Base-by-base conservation (phyloP, 2,888 invertebrate genomes). In the Brachypterus glaber region DNA sequence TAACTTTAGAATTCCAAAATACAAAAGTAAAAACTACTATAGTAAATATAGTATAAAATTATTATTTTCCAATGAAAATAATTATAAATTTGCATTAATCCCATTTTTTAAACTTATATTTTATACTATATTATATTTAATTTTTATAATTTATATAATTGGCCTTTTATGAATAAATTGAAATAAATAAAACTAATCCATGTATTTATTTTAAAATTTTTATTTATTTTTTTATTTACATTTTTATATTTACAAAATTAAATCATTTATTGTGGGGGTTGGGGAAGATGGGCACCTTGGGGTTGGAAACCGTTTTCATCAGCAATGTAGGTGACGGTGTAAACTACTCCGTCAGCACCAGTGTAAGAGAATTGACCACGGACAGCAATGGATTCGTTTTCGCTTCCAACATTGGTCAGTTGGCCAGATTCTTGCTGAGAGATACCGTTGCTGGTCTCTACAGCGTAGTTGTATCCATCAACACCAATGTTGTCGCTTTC, bases 311-410 rank as follows among this genome's bases (percentile, higher is more conserved):
- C 76, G 48, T 74, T 75, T 44, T 77, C 75, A 46, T 76, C 75
- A 41, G 75, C 75, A 14, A 72, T 66, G 58, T 71, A 76, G 27
- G 67, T 74, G 40, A 81, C 74, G 3, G 73, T 71, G 54, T 77
- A 79, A 31, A 73, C 68, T 44, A 71, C 71, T 1, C 79, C 79
- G 50, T 79, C 76, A n/a, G 72, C 69, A 4, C 71, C 76, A n/a
- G 69, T 61, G 67, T 74, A 80, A 1, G 74, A 71, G 57, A 74
- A 73, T n/a, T 72, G 69, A 30, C 79, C 79, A 21, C 69, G 69
- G n/a, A 79, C 71, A 5, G 71, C 68, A 21, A 79, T 69, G 12
- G 76, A 71, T 53, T 76, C 74, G 39, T 77, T 72, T 24, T 79
- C 77, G 2, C 72, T 73, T 5, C 78, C 76, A 2, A 71, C 70